Conservation (phyloP, 2,888 invertebrate genomes). For the Tridacna gigas region DNA sequence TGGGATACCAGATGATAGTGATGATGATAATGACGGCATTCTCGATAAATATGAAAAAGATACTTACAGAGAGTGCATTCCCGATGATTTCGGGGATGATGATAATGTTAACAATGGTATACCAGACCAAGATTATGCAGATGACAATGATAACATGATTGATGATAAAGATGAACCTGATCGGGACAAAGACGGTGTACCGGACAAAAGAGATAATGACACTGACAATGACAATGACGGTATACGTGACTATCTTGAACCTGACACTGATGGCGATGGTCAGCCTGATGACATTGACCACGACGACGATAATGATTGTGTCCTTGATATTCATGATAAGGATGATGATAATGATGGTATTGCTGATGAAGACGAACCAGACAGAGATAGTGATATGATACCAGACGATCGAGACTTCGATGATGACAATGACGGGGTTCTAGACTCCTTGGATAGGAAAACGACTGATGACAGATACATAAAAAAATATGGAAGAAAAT, state of each 20-base stretch:
- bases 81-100: slow-evolving; percentile 68
- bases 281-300: slow-evolving; percentile 74
- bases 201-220: slow-evolving; percentile 67
- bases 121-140: slow-evolving; percentile 69
- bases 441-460: slow-evolving; percentile 65
- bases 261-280: slow-evolving; percentile 79
- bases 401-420: slow-evolving; percentile 76
- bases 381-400: slow-evolving; percentile 78
- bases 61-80: slow-evolving; percentile 69
- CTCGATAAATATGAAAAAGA: slow-evolving; percentile 67
- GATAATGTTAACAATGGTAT: slow-evolving; percentile 79
- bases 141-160: slow-evolving; percentile 75
- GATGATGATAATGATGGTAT: slow-evolving; percentile 74
- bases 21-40: slow-evolving; percentile 81
- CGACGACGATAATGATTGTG: slow-evolving; percentile 77
- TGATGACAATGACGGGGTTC: slow-evolving; percentile 75
- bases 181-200: slow-evolving; percentile 72
- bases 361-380: slow-evolving; percentile 67
- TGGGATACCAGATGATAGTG: slow-evolving; percentile 79
- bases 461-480: slow-evolving; percentile 73
- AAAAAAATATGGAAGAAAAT: slow-evolving; percentile 68
- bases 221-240: slow-evolving; percentile 77
- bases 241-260: slow-evolving; percentile 72
- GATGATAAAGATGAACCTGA: slow-evolving; percentile 74
- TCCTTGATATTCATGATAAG: slow-evolving; percentile 62